phyloP scores from a whole-genome alignment of 2,113 vertebrate species.

The Lichenostomus cassidix region DNA sequence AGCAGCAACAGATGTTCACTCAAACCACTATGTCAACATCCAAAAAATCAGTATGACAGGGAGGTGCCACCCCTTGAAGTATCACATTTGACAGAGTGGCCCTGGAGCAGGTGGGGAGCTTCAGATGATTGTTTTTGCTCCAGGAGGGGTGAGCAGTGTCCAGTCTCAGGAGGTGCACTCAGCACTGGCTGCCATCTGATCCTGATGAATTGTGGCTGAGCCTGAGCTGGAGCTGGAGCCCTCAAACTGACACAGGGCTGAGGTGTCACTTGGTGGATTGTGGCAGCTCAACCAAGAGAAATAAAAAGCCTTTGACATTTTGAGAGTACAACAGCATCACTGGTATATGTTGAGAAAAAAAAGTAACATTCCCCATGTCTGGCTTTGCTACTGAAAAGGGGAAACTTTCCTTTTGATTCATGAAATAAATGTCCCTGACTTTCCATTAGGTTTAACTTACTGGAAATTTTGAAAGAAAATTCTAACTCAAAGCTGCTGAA shows the following conservation, averaged over 20 bases:
- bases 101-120: conserved; percentile 45
- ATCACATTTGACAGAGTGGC: neutral
- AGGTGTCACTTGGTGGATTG: neutral
- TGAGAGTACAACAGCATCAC: neutral
- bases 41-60: conserved; percentile 35
- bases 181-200: conserved; percentile 12
- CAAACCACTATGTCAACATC: conserved; percentile 2
- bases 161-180: neutral
- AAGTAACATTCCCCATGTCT: neutral
- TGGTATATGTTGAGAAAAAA: neutral
- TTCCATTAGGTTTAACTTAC: neutral
- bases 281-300: neutral
- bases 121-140: neutral
- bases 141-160: neutral
- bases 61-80: neutral
- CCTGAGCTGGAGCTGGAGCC: neutral
- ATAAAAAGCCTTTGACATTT: neutral
- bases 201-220: conserved; percentile 32
- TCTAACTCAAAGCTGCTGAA: neutral
- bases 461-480: neutral
- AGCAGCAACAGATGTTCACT: conserved; percentile 39
- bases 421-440: neutral
- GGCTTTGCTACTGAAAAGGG: neutral
- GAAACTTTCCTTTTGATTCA: neutral
- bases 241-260: neutral